These are phyloP conservation scores for Delphinapterus leucas DNA, from an alignment of 2,113 vertebrate genomes.

Conservation along the genomic window DNA sequence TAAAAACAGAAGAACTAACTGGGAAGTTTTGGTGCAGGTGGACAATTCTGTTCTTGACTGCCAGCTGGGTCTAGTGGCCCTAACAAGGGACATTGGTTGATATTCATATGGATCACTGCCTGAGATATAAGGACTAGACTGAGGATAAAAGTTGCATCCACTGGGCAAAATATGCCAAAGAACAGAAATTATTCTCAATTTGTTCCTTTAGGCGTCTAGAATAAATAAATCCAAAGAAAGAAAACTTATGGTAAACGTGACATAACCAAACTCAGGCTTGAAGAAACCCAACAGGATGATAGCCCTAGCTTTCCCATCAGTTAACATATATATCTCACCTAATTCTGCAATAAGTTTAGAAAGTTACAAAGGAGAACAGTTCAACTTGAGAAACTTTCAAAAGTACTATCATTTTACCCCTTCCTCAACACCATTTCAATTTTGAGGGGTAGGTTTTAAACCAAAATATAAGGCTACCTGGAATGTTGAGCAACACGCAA, in stretches of 20 bases:
- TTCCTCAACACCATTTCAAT: background rate
- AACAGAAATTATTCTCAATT: conserved; percentile 7
- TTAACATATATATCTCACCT: background rate
- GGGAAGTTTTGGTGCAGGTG: background rate
- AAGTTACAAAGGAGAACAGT: background rate
- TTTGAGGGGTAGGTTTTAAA: background rate
- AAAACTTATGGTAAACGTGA: background rate
- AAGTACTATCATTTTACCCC: background rate
- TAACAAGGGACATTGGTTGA: background rate
- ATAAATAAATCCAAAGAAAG: conserved; percentile 45
- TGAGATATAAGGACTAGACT: conserved; percentile 22
- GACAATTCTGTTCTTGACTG: background rate
- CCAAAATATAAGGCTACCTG: conserved; percentile 59
- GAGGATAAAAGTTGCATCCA: conserved; percentile 57
- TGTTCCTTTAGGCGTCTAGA: conserved; percentile 36
- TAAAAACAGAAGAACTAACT: background rate
- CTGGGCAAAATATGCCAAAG: conserved; percentile 44
- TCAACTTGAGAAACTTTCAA: background rate
- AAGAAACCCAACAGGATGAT: background rate
- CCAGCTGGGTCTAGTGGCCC: background rate
- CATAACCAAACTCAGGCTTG: background rate
- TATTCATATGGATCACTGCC: background rate
- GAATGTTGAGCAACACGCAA: conserved; percentile 50
- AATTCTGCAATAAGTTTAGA: background rate
- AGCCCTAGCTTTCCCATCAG: background rate